Evolutionary conservation across 2,797 vertebrate species (phyloP).

Genomic region (Acrossocheilus fasciatus): DNA sequence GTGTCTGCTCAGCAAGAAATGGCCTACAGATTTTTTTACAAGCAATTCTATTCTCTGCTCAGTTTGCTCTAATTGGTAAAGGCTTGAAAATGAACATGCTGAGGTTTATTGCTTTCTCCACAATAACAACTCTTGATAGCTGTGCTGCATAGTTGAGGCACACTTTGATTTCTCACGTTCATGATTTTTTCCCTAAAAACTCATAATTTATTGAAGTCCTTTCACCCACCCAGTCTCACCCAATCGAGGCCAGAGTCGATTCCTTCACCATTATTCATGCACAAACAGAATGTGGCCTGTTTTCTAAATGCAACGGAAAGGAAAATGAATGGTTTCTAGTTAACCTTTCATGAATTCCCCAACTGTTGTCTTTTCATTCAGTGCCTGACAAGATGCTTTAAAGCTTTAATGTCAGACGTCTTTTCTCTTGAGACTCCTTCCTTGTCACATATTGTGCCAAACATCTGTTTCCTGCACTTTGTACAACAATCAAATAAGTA

Average conservation of each 20-base stretch:
- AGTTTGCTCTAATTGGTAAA: constrained; percentile 17
- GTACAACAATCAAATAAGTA: background rate
- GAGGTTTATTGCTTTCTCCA: constrained; percentile 36
- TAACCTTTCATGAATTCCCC: background rate
- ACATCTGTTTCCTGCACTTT: background rate
- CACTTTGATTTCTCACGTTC: background rate
- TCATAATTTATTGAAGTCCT: background rate
- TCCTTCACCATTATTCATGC: background rate
- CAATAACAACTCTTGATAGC: background rate
- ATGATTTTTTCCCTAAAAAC: background rate
- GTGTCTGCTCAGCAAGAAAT: constrained; percentile 40
- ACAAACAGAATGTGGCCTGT: background rate
- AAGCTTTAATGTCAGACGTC: background rate
- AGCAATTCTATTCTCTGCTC: constrained; percentile 24
- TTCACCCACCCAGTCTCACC: background rate
- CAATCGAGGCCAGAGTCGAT: background rate
- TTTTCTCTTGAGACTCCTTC: background rate
- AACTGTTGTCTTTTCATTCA: constrained; percentile 1
- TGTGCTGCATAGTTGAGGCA: background rate
- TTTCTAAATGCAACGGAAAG: background rate
- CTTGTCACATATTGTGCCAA: background rate
- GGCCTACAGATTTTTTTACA: background rate
- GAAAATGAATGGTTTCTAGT: background rate
- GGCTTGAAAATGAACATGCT: background rate
- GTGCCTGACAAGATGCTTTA: background rate